Conservation (phyloP, 2,888 invertebrate genomes). For the Epirrita christyi region DNA sequence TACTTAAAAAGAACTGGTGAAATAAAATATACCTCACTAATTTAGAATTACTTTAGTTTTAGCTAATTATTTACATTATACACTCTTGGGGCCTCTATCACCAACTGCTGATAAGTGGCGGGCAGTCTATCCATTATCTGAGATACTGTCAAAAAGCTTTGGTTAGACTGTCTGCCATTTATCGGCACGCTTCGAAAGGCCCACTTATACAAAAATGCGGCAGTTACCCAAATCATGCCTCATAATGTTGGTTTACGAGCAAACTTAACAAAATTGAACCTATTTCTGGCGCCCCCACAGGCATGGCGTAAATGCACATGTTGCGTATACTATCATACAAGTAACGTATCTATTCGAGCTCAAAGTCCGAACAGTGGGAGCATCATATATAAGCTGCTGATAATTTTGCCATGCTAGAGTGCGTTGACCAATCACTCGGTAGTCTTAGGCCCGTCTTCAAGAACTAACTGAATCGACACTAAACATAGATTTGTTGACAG, state of each 20-base stretch:
- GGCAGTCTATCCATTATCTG: too few relatives aligned
- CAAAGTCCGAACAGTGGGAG: neutral
- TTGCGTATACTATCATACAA: too few relatives aligned
- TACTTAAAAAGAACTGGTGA: constrained; percentile 16
- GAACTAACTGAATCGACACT: too few relatives aligned
- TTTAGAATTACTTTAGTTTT: constrained; percentile 28
- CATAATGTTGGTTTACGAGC: constrained; percentile 2
- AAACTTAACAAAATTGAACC: constrained; percentile 1
- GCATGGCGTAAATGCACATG: neutral
- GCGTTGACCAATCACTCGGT: too few relatives aligned
- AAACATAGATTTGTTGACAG: too few relatives aligned
- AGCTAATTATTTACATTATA: constrained; percentile 31
- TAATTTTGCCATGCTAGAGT: too few relatives aligned
- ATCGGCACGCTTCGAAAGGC: too few relatives aligned
- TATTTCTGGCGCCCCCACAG: neutral
- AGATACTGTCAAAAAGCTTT: neutral
- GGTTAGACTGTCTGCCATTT: too few relatives aligned
- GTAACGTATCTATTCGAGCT: too few relatives aligned
- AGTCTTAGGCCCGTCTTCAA: too few relatives aligned
- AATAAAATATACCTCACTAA: constrained; percentile 32
- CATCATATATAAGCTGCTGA: too few relatives aligned
- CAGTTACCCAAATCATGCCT: constrained; percentile 1
- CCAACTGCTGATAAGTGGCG: neutral
- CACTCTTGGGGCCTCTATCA: constrained; percentile 7
- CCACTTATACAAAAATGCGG: constrained; percentile 9